phyloP scores from a whole-genome alignment of 2,888 invertebrate species.

The Eristalinus sepulchralis region DNA sequence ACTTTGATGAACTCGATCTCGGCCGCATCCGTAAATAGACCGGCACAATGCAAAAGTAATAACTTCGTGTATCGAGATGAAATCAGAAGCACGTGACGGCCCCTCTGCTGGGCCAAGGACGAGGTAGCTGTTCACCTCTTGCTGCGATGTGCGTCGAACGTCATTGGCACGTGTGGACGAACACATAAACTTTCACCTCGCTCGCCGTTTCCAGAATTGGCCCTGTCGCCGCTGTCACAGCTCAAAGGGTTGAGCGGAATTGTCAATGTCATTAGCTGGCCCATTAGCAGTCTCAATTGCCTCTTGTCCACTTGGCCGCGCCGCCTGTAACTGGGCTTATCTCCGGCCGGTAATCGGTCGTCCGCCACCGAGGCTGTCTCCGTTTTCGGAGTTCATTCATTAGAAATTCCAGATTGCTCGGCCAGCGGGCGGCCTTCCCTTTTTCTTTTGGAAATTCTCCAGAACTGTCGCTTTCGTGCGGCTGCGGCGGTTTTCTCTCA shows the following conservation, averaged over 20 bases:
- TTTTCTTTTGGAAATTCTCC: constrained; percentile 35
- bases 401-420: constrained; percentile 45
- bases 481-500: constrained; percentile 35
- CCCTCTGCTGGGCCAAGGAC: constrained; percentile 39
- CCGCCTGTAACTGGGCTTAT: constrained; percentile 27
- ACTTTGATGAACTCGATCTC: neutral
- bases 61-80: constrained; percentile 28
- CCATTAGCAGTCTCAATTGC: constrained; percentile 39
- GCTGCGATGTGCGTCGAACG: constrained; percentile 1
- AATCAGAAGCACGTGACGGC: constrained; percentile 52
- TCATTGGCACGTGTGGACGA: constrained; percentile 54
- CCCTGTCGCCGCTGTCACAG: neutral
- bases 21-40: constrained; percentile 25
- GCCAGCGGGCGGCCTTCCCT: constrained; percentile 46
- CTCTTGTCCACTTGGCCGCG: constrained; percentile 21
- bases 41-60: neutral
- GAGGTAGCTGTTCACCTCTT: constrained; percentile 28
- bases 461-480: constrained; percentile 62
- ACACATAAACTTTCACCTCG: constrained; percentile 14
- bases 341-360: constrained; percentile 18
- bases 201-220: neutral
- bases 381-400: constrained; percentile 51
- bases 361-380: constrained; percentile 2
- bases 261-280: constrained; percentile 24
- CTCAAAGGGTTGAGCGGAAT: constrained; percentile 27